A percentile compares a stretch with the other conserved stretches of the same genome.
Evolutionary conservation across 2,797 vertebrate genomes (phyloP).

Genomic region (Platalea minor): DNA sequence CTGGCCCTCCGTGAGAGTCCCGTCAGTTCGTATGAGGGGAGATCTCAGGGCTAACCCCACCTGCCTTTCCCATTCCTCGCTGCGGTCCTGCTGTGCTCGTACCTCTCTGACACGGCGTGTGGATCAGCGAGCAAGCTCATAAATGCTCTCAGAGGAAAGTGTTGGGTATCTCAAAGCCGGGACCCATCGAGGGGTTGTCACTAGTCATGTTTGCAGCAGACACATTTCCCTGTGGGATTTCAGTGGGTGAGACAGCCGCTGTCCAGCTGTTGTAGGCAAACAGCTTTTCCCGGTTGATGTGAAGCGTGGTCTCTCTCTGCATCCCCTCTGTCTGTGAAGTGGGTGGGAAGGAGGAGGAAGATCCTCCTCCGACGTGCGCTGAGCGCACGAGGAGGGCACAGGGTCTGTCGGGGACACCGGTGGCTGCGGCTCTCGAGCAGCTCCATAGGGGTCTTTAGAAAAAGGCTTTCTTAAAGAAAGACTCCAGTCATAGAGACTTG

Average conservation of each 20-base stretch:
- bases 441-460: background rate
- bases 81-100: background rate
- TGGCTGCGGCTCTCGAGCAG: background rate
- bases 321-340: background rate
- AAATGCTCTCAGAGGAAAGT: background rate
- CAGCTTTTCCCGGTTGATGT: background rate
- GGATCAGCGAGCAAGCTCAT: background rate
- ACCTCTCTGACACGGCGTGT: background rate
- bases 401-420: background rate
- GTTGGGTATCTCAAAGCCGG: background rate
- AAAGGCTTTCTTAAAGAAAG: background rate
- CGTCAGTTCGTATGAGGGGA: no score
- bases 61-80: background rate
- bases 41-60: background rate
- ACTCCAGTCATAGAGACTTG: slow-evolving; percentile 17
- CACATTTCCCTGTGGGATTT: background rate
- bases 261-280: background rate
- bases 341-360: background rate
- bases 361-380: background rate
- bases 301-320: background rate
- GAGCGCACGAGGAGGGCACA: background rate
- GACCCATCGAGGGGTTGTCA: background rate
- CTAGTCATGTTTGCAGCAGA: background rate
- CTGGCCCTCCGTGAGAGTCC: background rate
- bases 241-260: background rate